These are phyloP conservation scores for Cryptotermes secundus DNA, from an alignment of 1,140 invertebrate genomes.

Conservation along the genomic window DNA sequence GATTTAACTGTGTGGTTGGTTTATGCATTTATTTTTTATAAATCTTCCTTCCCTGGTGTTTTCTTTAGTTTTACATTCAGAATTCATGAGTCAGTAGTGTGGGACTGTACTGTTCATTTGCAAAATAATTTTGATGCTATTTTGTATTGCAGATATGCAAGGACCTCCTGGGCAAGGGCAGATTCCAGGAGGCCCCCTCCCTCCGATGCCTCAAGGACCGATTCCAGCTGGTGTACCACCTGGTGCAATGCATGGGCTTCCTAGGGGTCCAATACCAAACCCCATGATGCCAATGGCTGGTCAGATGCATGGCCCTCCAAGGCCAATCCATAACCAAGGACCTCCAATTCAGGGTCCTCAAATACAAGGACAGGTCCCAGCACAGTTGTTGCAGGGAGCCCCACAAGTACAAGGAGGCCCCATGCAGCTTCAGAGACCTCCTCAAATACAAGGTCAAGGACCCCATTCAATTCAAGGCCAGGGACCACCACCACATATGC, in stretches of 20 bases:
- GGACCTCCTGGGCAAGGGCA: slow-evolving; percentile 28
- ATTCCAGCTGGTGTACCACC: not conserved
- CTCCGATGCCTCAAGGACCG: slow-evolving; percentile 1
- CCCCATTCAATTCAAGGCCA: not conserved
- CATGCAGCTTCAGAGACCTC: not conserved
- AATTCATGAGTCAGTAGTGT: too few species aligned
- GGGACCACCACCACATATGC: slow-evolving; percentile 18
- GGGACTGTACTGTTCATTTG: too few species aligned
- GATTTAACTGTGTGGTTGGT: too few species aligned
- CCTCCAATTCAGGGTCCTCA: slow-evolving; percentile 19
- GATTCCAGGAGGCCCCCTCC: not conserved
- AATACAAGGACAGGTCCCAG: not conserved
- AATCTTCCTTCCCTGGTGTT: too few species aligned
- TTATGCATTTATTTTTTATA: too few species aligned
- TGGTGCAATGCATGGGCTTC: not conserved
- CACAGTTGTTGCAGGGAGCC: not conserved
- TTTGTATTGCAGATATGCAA: slow-evolving; percentile 23
- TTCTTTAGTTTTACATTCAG: too few species aligned
- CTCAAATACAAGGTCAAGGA: not conserved
- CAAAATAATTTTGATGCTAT: not conserved
- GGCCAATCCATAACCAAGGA: not conserved
- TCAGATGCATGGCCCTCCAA: not conserved
- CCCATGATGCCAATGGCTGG: not conserved
- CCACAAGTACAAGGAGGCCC: not conserved
- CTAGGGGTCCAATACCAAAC: too few species aligned